Base-by-base conservation (phyloP, 2,888 invertebrate species). In the Euplexia lucipara region DNA sequence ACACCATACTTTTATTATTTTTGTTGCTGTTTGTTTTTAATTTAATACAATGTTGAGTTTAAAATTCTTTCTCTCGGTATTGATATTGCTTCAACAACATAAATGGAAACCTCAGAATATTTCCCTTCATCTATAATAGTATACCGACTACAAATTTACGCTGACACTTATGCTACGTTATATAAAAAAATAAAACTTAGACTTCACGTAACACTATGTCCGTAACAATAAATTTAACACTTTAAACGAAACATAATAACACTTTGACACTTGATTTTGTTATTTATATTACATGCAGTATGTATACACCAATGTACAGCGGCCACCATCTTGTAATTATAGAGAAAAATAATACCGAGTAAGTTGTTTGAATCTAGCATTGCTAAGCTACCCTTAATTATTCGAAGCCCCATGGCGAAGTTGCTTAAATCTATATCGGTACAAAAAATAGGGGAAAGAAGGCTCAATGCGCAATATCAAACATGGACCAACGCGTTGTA, bases 331-430 rank as follows among this genome's bases (percentile, higher is more conserved):
- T 58, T 49, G 56, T 9, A 16, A 16, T 9, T 7, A 22, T 10
- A 30, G 18, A 5, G 32, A 37, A 37, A 32, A 3, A 18, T 26
- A 37, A 18, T 14, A 42, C 30, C 20, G 26, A 26, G 14, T 16
- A 44, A 35, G 49, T 65, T 58, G 32, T 65, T 56, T 48, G 47
- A 30, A 42, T 48, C 47, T 18, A 44, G 47, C 14, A 16, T 37
- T n/a, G 37, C 54, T 20, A 41, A 65, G 42, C 41, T 42, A 39
- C 48, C 20, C 30, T 67, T 61, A 53, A 53, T 58, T 60, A n/a
- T n/a, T 45, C 16, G 41, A 35, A 66, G 42, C 45, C 20, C 26
- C 41, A 32, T 57, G 32, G 57, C 41, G 47, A 52, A 22, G 60
- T 47, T 63, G 20, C 18, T 57, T 48, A 3, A 71, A 51, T 70